Base-by-base conservation (phyloP, 2,113 vertebrate genomes). In the Lates calcarifer region DNA sequence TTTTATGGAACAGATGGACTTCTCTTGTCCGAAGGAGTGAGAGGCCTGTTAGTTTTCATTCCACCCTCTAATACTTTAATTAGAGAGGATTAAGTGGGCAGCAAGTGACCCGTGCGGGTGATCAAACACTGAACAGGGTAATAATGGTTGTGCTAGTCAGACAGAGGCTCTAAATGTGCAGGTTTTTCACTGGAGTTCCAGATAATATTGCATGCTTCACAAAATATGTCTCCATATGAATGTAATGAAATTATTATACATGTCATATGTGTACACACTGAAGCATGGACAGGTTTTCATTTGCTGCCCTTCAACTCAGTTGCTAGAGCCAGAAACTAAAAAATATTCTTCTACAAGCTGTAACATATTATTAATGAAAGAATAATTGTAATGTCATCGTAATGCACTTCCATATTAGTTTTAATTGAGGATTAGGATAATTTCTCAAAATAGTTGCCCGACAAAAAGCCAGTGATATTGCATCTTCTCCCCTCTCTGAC, bases 1-100 rank as follows among this genome's bases (percentile, higher is more conserved):
- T 87, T 92, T 92, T 79, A 89, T 86, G 83, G 72, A 88, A 72
- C 92, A 90, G 87, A 92, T 88, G 87, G 87, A 66, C 63, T n/a
- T 35, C 45, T 77, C 77, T 53, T 69, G 74, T 87, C 80, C 67
- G 65, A 56, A 86, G 84, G 90, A 83, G 58, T 62, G 74, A 74
- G 67, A 71, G 84, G 90, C 79, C 86, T 84, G 81, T 90, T 89
- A 69, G 83, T 78, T 90, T 89, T 88, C 72, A 86, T 89, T 86
- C 70, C 79, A 62, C 51, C 71, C 79, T 64, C 26, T 81, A 86
- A 83, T 79, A 84, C 72, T 89, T 86, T 83, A 86, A 91, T 89
- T 90, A 77, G 49, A 66, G 75, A 45, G 85, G 77, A 90, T 88
- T 85, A 86, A 90, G 74, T 64, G 62, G 60, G 74, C 56, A 70